Evolutionary conservation across 2,113 vertebrate species (phyloP), one percentile per base, ranked within the genome.

Genomic region (Bothrops jararaca): DNA sequence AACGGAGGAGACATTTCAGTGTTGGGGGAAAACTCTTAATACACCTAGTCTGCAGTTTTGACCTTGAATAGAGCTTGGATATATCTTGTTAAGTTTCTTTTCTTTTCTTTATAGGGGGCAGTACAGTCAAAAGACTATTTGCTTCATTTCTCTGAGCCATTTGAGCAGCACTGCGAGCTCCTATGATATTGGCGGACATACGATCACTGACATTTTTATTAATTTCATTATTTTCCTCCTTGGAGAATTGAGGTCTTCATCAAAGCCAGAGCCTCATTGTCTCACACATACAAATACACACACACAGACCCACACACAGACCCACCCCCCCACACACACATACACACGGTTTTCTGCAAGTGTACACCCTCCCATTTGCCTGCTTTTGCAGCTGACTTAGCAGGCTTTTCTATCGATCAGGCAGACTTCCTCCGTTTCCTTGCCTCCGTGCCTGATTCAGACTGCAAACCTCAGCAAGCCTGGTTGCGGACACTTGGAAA

Each of bases 391-490:
- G 90, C 93, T 60, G 86, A 85, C 86, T 74, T 45, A 42, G 89
- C 85, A 80, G 26, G 85, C 92, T 69, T 52, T 58, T 24, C 89
- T 26, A 54, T 64, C 4, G 89, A 64, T 53, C 85, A 5, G 20
- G 50, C 89, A 54, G 85, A 15, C 22, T 88, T 80, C 29, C 86
- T 64, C 56, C 7, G 45, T 56, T 74, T 22, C 26, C 39, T 58
- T 9, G 20, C 89, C 88, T 85, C 64, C 22, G 80, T 20, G 64
- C 87, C 56, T 52, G 92, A 5, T 26, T 52, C 80, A 90, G 92
- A 93, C 89, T 89, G 92, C 86, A 88, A 89, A 93, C 18, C 90
- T 89, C 90, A 93, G 93, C 93, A 64, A 93, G 64, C 60, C 48
- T 85, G 15, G 20, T 1, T 85, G 48, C 86, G 34, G 87, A 74